Conservation (phyloP, 2,113 vertebrate species). For the Atherinomorus stipes region DNA sequence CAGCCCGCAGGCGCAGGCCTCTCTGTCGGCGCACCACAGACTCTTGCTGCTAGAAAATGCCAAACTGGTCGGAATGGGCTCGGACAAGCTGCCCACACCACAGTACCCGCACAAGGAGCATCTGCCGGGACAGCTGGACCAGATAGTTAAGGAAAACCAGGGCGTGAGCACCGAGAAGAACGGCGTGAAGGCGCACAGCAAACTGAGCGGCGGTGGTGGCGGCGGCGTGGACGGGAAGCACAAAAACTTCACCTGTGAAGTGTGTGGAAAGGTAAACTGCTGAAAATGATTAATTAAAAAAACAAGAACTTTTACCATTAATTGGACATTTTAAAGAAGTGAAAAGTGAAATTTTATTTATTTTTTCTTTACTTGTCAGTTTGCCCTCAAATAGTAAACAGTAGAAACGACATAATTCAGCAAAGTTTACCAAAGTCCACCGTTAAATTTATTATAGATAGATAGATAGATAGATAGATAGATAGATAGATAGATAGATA, state of each 20-base stretch:
- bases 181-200: slow-evolving; percentile 85
- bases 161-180: slow-evolving; percentile 84
- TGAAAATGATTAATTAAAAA: too few relatives aligned
- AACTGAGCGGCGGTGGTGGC: slow-evolving; percentile 79
- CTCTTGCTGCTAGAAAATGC: slow-evolving; percentile 93
- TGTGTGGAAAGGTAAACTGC: slow-evolving; percentile 92
- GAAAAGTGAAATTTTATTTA: too few relatives aligned
- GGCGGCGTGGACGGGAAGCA: slow-evolving; percentile 88
- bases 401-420: too few relatives aligned
- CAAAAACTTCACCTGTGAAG: slow-evolving; percentile 98
- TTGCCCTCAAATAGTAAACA: too few relatives aligned
- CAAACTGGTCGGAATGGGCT: slow-evolving; percentile 85
- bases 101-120: slow-evolving; percentile 94
- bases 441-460: too few relatives aligned
- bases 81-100: slow-evolving; percentile 89
- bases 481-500: too few relatives aligned
- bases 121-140: slow-evolving; percentile 93
- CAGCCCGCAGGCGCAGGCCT: slow-evolving; percentile 86
- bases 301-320: too few relatives aligned
- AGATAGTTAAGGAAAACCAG: slow-evolving; percentile 94
- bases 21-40: slow-evolving; percentile 92
- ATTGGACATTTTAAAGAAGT: too few relatives aligned
- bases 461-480: too few relatives aligned
- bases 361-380: too few relatives aligned
- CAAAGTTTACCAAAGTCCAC: too few relatives aligned